Conservation (phyloP, 2,113 vertebrate genomes). For the Ameiurus melas region DNA sequence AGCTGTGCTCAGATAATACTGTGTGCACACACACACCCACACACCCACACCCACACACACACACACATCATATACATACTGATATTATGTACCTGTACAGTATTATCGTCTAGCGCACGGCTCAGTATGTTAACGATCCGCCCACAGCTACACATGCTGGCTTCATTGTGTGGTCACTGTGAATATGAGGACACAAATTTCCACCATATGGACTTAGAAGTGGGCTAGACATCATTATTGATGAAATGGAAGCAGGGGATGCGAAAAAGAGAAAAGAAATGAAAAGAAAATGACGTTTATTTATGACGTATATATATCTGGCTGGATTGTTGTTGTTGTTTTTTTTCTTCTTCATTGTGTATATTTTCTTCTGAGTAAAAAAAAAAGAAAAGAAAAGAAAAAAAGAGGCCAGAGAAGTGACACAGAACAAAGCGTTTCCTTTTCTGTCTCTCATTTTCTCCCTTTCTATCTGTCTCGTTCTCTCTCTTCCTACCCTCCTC, state of each 20-base stretch:
- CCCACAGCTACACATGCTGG: constrained; percentile 46
- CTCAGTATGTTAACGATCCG: constrained; percentile 25
- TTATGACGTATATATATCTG: background rate
- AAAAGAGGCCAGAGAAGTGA: constrained; percentile 17
- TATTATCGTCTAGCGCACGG: constrained; percentile 13
- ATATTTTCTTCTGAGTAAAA: constrained; percentile 4
- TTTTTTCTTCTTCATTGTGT: background rate
- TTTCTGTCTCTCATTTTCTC: constrained; percentile 14
- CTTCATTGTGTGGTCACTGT: constrained; percentile 24
- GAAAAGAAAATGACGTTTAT: background rate
- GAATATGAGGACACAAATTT: constrained; percentile 38
- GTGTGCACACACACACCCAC: background rate
- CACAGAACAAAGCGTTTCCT: constrained; percentile 22
- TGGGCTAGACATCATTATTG: constrained; percentile 30
- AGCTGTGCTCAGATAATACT: constrained; percentile 22
- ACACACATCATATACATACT: background rate
- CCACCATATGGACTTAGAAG: constrained; percentile 35
- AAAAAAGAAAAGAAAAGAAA: background rate
- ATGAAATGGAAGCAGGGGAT: constrained; percentile 15
- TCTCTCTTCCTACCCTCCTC: constrained; percentile 52
- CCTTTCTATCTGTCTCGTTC: constrained; percentile 72
- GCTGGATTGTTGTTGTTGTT: background rate
- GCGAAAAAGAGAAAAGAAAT: background rate
- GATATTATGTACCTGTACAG: constrained; percentile 29
- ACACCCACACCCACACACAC: background rate